Base-by-base conservation (phyloP, 2,888 invertebrate genomes). In the Labia minor region DNA sequence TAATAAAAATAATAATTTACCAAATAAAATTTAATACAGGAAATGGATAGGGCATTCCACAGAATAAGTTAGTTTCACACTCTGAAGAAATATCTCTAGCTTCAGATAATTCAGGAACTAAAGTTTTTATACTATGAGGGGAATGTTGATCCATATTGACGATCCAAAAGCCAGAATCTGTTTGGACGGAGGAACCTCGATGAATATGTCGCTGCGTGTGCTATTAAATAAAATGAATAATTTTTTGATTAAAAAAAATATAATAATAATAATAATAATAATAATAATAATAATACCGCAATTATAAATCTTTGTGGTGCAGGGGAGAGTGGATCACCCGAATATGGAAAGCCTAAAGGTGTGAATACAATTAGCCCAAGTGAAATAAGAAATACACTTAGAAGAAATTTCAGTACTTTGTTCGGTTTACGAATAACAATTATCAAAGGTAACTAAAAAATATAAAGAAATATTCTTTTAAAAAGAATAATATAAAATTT, bases 41-140 rank as follows among this genome's bases (percentile, higher is more conserved):
- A 76, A 90, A 85, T 74, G 85, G 83, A 79, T 89, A 91, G 14
- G 92, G 90, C 77, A 87, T 80, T 67, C 90, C 91, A 78, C 91
- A 92, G 78, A 88, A 90, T 71, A 86, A 77, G 76, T 85, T 81
- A 67, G 80, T 78, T 65, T 79, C 77, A 77, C 90, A 90, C 72
- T 85, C 80, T 75, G 79, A 74, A 18, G 77, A 74, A 21, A 82
- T 79, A 66, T 78, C 72, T 71, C 78, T 72, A 11, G 81, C 81
- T 68, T 77, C 74, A 71, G 74, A 73, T 74, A 83, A 76, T 75
- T 83, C 82, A 62, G 83, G 82, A 67, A 85, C 82, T 69, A 82
- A 77, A 14, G 78, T 74, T 71, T 80, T 80, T 16, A 86, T 81
- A 61, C 83, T 81, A 66, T 81, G 80, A 16, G 85, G 85, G 76